Evolutionary conservation across 2,797 vertebrate genomes (phyloP).

Genomic region (Hydrophis major): DNA sequence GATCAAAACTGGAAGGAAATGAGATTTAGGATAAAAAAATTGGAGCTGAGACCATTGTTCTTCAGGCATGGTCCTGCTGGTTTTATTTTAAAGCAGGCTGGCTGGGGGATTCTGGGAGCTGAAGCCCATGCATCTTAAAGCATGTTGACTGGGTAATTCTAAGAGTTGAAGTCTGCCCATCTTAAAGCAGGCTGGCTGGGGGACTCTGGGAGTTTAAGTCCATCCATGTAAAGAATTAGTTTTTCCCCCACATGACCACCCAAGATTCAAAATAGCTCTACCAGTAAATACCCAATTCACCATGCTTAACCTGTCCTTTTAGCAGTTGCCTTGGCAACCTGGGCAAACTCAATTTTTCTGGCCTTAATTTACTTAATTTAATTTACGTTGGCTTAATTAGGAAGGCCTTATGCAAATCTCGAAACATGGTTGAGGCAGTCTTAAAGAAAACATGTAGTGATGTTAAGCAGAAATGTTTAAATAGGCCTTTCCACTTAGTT

Average conservation of each 20-base stretch:
- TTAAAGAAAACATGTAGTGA: background rate
- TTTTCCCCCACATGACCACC: background rate
- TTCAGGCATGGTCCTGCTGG: background rate
- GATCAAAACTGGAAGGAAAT: background rate
- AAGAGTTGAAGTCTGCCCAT: too few relatives aligned
- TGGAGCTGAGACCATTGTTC: background rate
- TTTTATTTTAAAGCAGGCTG: background rate
- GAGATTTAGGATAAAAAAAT: background rate
- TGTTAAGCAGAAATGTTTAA: background rate
- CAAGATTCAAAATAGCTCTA: background rate
- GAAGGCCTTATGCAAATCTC: background rate
- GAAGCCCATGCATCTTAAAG: too few relatives aligned
- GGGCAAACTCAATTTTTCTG: background rate
- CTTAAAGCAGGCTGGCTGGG: background rate
- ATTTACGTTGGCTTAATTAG: background rate
- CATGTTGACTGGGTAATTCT: too few relatives aligned
- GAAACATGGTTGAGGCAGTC: background rate
- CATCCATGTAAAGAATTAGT: background rate
- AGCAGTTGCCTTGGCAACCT: background rate
- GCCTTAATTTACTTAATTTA: background rate
- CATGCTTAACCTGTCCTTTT: background rate
- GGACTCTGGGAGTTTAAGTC: too few relatives aligned
- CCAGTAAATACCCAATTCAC: background rate
- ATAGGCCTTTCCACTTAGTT: background rate
- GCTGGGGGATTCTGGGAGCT: too few relatives aligned